Percentiles rank a stretch among this genome's conserved stretches.
Evolutionary conservation across 2,113 vertebrate genomes (phyloP).

Genomic region (Antennarius striatus): DNA sequence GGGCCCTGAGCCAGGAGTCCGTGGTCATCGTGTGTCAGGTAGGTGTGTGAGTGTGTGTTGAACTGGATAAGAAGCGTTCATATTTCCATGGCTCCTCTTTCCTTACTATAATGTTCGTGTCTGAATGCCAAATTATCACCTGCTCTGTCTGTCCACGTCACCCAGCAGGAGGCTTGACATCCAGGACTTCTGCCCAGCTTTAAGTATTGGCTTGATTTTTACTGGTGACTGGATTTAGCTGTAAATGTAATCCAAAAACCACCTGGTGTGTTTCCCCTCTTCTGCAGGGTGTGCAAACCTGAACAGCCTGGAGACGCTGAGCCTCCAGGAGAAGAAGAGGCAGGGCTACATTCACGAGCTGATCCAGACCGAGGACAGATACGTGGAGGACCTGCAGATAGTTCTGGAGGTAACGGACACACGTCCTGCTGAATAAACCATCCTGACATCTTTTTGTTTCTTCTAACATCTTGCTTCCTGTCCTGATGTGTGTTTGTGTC

Average conservation of each 20-base stretch:
- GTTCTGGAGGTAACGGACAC: constrained; percentile 86
- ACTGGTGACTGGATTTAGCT: neutral
- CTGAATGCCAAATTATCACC: no score
- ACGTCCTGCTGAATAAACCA: neutral
- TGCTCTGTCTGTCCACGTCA: neutral
- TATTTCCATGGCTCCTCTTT: neutral
- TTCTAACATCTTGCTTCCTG: neutral
- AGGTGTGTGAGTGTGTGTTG: constrained; percentile 28
- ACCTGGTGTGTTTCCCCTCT: constrained; percentile 13
- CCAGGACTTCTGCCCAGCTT: neutral
- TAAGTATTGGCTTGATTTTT: neutral
- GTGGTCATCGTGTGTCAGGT: constrained; percentile 56
- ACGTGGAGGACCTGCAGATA: constrained; percentile 91
- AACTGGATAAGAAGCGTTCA: no score
- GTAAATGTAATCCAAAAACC: neutral
- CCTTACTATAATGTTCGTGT: neutral
- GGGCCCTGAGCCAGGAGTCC: constrained; percentile 23
- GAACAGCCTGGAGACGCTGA: constrained; percentile 88
- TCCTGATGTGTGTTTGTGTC: neutral
- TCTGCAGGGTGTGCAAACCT: constrained; percentile 90
- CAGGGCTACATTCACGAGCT: constrained; percentile 97
- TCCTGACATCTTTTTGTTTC: neutral
- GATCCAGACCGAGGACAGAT: constrained; percentile 91
- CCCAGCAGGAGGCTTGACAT: constrained; percentile 37
- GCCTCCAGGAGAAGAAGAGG: constrained; percentile 90